These are phyloP conservation scores for Myiotriccus ornatus DNA, from an alignment of 2,797 vertebrate genomes.

Conservation along the genomic window DNA sequence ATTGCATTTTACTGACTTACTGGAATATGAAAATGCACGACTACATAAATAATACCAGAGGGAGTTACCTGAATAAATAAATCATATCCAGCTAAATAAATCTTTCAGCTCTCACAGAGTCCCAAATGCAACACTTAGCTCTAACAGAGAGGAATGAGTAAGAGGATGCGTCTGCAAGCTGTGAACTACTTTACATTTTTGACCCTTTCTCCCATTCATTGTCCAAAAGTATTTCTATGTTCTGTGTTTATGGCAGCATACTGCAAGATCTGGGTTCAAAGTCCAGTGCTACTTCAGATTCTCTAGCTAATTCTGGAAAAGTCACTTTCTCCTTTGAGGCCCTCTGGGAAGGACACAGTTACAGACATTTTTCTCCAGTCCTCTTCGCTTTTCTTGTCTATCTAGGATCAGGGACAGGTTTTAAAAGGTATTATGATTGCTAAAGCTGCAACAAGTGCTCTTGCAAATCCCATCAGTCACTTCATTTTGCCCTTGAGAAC, in stretches of 20 bases:
- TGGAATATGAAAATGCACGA: constrained; percentile 1
- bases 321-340: neutral
- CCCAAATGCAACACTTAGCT: neutral
- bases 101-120: neutral
- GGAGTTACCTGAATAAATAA: constrained; percentile 45
- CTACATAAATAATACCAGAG: neutral
- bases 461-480: neutral
- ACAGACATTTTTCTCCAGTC: neutral
- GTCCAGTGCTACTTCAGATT: neutral
- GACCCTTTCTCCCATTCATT: neutral
- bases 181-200: neutral
- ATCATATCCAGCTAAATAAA: constrained; percentile 1
- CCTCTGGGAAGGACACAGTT: neutral
- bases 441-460: neutral
- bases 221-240: neutral
- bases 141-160: constrained; percentile 13
- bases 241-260: neutral
- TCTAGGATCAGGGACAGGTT: neutral
- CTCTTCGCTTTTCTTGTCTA: neutral
- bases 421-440: neutral
- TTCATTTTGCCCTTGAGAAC: neutral
- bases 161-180: neutral
- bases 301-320: neutral
- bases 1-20: neutral
- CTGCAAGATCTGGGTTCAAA: neutral